These are phyloP conservation scores for Fissipunctia ypsillon DNA, from an alignment of 2,888 invertebrate genomes.

Conservation along the genomic window DNA sequence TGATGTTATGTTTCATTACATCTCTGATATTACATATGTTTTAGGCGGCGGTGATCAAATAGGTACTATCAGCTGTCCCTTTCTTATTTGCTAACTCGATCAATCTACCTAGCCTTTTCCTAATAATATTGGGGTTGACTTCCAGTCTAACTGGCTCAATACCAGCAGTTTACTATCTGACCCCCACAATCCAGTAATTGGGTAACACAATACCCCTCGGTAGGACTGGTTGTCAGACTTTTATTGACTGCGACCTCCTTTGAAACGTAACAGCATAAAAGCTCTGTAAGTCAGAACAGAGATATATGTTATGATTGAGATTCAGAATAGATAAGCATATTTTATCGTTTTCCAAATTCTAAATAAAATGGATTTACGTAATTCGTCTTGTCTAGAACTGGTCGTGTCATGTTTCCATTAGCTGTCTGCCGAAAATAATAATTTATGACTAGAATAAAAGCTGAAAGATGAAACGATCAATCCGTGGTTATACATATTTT, in stretches of 20 bases:
- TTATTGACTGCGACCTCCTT: background rate
- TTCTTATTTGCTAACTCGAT: too few species aligned
- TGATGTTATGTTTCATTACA: too few species aligned
- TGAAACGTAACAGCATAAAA: background rate
- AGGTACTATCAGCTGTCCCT: too few species aligned
- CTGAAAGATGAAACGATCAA: slow-evolving; percentile 44
- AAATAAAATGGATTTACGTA: slow-evolving; percentile 24
- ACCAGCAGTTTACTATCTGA: too few species aligned
- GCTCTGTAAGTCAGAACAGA: background rate
- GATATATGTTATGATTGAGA: slow-evolving; percentile 3
- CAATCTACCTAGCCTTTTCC: too few species aligned
- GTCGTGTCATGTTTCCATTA: slow-evolving; percentile 49
- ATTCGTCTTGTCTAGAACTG: slow-evolving; percentile 26
- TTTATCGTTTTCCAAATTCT: slow-evolving; percentile 20
- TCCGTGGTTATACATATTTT: slow-evolving; percentile 20
- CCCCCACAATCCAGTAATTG: too few species aligned
- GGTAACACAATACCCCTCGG: too few species aligned
- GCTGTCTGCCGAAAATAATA: slow-evolving; percentile 36
- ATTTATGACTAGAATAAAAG: slow-evolving; percentile 46
- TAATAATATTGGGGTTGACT: too few species aligned
- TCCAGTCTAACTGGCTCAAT: too few species aligned
- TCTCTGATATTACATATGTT: too few species aligned
- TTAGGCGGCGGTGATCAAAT: too few species aligned
- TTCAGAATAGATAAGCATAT: background rate
- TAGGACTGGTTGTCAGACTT: too few species aligned